Evolutionary conservation across 2,797 vertebrate genomes (phyloP).

Genomic region (Sparus aurata): DNA sequence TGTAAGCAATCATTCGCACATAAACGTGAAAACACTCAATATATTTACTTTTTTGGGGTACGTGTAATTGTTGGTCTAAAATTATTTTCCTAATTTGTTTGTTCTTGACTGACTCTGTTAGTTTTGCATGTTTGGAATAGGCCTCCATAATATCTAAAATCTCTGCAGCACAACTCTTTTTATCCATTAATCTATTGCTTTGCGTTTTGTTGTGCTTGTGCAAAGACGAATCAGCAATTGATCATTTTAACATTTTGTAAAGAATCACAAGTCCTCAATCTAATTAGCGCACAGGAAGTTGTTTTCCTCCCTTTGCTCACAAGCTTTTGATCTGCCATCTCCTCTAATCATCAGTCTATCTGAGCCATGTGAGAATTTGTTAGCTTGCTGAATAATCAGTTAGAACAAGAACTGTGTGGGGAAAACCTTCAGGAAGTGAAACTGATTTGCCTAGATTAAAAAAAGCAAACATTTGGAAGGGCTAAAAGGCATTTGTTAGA

Average conservation of each 20-base stretch:
- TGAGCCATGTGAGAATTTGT: not conserved
- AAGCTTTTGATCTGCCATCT: not conserved
- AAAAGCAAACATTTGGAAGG: not conserved
- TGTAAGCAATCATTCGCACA: not conserved
- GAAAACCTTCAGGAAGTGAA: not conserved
- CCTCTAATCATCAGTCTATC: not conserved
- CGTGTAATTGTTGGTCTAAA: not conserved
- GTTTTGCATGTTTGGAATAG: too few species aligned
- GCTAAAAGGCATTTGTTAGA: not conserved
- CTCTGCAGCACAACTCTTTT: too few species aligned
- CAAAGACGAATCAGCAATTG: not conserved
- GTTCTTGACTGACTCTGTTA: too few species aligned
- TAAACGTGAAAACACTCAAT: not conserved
- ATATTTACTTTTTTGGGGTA: too few species aligned
- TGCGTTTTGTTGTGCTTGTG: not conserved
- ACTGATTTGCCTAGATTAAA: not conserved
- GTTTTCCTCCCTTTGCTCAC: not conserved
- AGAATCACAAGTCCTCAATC: not conserved
- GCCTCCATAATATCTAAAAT: too few species aligned
- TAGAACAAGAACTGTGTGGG: not conserved
- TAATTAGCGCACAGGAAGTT: not conserved
- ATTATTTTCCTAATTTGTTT: not conserved
- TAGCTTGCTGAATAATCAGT: not conserved
- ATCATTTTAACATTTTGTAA: not conserved
- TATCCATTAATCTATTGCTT: not conserved